Evolutionary conservation across 1,140 invertebrate species (phyloP).

Genomic region (Teleopsis dalmanni): DNA sequence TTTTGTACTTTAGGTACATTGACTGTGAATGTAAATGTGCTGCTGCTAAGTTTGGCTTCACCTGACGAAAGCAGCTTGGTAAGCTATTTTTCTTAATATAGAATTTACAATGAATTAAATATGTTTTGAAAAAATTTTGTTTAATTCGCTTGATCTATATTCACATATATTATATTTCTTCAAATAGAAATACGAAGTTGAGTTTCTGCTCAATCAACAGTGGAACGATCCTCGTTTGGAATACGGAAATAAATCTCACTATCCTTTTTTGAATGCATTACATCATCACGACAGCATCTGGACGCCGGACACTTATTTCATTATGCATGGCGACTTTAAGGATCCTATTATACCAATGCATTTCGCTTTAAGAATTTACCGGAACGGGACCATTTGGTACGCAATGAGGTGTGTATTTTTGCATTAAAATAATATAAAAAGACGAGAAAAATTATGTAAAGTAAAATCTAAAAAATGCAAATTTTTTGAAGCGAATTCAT

Average conservation of each 20-base stretch:
- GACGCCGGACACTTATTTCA: constrained; percentile 90
- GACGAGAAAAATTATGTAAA: too few species aligned
- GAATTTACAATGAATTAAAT: neutral
- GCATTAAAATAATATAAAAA: too few species aligned
- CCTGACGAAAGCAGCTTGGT: constrained; percentile 92
- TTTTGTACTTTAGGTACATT: constrained; percentile 62
- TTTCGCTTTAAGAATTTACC: constrained; percentile 81
- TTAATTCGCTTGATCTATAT: neutral
- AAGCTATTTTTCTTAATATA: constrained; percentile 45
- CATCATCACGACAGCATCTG: constrained; percentile 84
- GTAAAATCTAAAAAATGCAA: too few species aligned
- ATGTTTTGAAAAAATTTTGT: neutral
- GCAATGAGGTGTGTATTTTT: constrained; percentile 67
- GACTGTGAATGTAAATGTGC: constrained; percentile 85
- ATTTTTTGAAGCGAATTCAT: too few species aligned
- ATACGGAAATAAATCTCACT: constrained; percentile 76
- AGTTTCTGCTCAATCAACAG: constrained; percentile 83
- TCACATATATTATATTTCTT: constrained; percentile 1
- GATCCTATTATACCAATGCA: constrained; percentile 83
- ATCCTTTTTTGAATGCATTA: constrained; percentile 81
- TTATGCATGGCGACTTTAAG: constrained; percentile 92
- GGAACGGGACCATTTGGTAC: constrained; percentile 87
- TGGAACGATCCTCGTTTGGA: constrained; percentile 81
- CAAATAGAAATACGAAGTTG: constrained; percentile 86
- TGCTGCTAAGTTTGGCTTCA: constrained; percentile 84